phyloP scores from a whole-genome alignment of 1,140 invertebrate genomes.

The Lordiphosa clarofinis region DNA sequence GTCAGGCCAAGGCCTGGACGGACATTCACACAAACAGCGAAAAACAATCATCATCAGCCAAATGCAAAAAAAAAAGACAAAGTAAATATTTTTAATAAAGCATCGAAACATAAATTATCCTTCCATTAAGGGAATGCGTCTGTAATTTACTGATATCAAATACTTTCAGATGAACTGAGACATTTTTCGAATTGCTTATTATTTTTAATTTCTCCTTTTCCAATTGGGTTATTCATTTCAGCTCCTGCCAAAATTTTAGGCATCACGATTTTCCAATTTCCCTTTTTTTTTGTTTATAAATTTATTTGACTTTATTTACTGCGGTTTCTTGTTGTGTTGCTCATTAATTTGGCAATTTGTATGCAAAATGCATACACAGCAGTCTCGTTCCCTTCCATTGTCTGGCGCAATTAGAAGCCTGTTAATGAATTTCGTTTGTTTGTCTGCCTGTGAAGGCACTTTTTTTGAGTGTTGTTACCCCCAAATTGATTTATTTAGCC shows the following conservation, averaged over 20 bases:
- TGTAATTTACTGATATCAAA: too few species aligned
- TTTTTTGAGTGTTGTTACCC: background rate
- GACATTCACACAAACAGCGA: constrained; percentile 11
- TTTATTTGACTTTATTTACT: constrained; percentile 48
- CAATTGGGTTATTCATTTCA: constrained; percentile 53
- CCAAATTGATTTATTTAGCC: constrained; percentile 32
- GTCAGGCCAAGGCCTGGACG: constrained; percentile 25
- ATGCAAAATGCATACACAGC: constrained; percentile 70
- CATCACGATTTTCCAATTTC: too few species aligned
- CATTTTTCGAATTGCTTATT: too few species aligned
- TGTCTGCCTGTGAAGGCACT: constrained; percentile 38
- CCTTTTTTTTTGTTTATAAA: constrained; percentile 30
- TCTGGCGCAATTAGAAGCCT: constrained; percentile 72
- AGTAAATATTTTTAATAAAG: constrained; percentile 30
- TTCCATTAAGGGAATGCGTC: background rate
- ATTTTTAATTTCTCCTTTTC: too few species aligned
- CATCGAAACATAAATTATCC: constrained; percentile 13
- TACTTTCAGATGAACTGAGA: too few species aligned
- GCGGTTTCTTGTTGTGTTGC: constrained; percentile 28
- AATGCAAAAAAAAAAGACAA: constrained; percentile 16
- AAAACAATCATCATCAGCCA: constrained; percentile 20
- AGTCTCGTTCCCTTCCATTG: constrained; percentile 31
- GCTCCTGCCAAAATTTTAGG: constrained; percentile 8
- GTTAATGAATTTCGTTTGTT: constrained; percentile 76
- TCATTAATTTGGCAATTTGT: constrained; percentile 76